Conservation (phyloP, 2,888 invertebrate genomes). For the Crioceris asparagi region DNA sequence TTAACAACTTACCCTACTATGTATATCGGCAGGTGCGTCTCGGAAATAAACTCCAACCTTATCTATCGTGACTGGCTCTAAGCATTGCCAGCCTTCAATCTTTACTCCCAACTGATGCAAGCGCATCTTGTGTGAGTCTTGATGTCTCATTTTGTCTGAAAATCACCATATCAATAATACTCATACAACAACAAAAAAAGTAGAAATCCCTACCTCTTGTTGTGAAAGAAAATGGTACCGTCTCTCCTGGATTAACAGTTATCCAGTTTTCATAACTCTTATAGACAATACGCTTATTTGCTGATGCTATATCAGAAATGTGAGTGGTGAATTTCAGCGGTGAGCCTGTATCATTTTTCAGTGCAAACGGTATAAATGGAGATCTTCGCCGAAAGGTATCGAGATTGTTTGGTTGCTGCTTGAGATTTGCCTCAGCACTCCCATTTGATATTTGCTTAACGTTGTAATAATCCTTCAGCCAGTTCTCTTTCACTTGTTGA, state of each 20-base stretch:
- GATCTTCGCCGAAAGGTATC: slow-evolving; percentile 57
- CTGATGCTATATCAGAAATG: slow-evolving; percentile 53
- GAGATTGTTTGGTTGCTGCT: slow-evolving; percentile 19
- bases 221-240: slow-evolving; percentile 79
- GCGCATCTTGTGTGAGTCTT: slow-evolving; percentile 64
- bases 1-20: slow-evolving; percentile 26
- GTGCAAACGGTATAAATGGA: slow-evolving; percentile 90
- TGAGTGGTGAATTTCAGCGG: slow-evolving; percentile 77
- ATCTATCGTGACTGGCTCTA: slow-evolving; percentile 88
- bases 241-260: slow-evolving; percentile 60
- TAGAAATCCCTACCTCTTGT: slow-evolving; percentile 43
- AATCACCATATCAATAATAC: slow-evolving; percentile 4
- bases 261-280: slow-evolving; percentile 53
- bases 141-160: slow-evolving; percentile 51
- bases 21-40: slow-evolving; percentile 43
- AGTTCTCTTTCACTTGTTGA: slow-evolving; percentile 70
- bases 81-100: slow-evolving; percentile 79
- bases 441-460: slow-evolving; percentile 12
- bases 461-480: slow-evolving; percentile 71
- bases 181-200: slow-evolving; percentile 1
- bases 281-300: slow-evolving; percentile 30
- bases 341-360: slow-evolving; percentile 86
- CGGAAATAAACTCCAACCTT: slow-evolving; percentile 90
- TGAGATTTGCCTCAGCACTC: slow-evolving; percentile 7
- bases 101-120: slow-evolving; percentile 82